Base-by-base conservation (phyloP, 1,140 invertebrate genomes). In the Condylostylus longicornis region DNA sequence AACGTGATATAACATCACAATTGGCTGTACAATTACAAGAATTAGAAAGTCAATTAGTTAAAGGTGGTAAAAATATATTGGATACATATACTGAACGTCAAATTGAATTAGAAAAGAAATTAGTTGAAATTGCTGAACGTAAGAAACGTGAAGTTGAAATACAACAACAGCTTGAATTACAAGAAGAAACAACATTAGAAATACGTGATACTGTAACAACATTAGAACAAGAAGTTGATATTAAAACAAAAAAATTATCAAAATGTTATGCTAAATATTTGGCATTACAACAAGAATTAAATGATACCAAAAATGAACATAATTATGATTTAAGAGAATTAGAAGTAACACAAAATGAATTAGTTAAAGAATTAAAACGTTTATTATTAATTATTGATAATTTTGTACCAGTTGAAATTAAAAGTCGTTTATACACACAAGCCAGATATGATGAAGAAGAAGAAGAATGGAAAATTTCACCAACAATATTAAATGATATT, bases 361-460 rank as follows among this genome's bases (percentile, higher is more conserved):
- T 90, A 20, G 80, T 77, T 2, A 75, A 79, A 56, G 67, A 83
- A 48, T 60, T 88, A 31, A 81, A 86, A 46, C 66, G 83, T n/a
- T 75, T 79, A 40, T 75, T 84, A 51, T 67, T 95, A 8, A 83
- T 96, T 28, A 91, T 97, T 39, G 91, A 97, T 50, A 95, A 95
- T 63, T 98, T 98, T 61, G 89, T 98, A 51, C 91, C 93, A 9
- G 69, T 75, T 3, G 86, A 90, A 49, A 87, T 95, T 32, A 81
- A 87, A 48, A 74, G 78, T 31, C 78, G 82, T 47, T 74, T 96
- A n/a, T 68, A 80, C 46, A 76, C 62, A 47, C 74, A 74, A 48
- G 77, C 75, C 48, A 68, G 75, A 18, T 94, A 82, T 62, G 85
- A 95, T 60, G 90, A 96, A 49, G 81, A 86, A 51, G 69, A 82